A percentile compares a stretch with the other conserved stretches of the same genome.
phyloP scores from a whole-genome alignment of 2,113 vertebrate genomes.

The Megaceryle torquata region DNA sequence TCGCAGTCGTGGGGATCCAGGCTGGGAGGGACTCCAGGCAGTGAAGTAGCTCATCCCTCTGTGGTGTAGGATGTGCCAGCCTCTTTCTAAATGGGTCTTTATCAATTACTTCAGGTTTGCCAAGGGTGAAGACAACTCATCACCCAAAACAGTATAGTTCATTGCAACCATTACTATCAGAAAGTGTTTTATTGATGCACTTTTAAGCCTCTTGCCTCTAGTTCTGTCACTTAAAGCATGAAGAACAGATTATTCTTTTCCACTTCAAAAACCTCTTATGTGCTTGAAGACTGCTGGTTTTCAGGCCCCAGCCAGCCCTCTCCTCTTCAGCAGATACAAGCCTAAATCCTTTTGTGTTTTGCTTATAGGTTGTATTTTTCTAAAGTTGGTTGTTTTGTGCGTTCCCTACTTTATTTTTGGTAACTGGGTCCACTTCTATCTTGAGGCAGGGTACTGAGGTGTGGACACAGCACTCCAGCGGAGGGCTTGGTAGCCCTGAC shows the following conservation, averaged over 20 bases:
- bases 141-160: background rate
- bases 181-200: accelerated
- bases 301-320: background rate
- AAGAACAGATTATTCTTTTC: background rate
- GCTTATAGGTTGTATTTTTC: background rate
- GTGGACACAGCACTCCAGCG: background rate
- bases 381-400: background rate
- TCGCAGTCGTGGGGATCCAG: accelerated
- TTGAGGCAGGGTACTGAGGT: accelerated
- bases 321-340: background rate
- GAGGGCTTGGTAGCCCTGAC: background rate
- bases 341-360: background rate
- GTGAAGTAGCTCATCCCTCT: background rate
- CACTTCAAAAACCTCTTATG: background rate
- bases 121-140: background rate
- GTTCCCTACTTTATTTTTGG: background rate
- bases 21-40: background rate
- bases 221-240: background rate
- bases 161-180: background rate
- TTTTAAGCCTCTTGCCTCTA: background rate
- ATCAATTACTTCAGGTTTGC: background rate
- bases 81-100: accelerated
- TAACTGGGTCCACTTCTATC: background rate
- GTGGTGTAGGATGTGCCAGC: accelerated
- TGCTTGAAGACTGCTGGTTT: background rate